Evolutionary conservation across 2,888 invertebrate genomes (phyloP), one percentile per base, ranked within the genome.

Genomic region (Leucania comma): DNA sequence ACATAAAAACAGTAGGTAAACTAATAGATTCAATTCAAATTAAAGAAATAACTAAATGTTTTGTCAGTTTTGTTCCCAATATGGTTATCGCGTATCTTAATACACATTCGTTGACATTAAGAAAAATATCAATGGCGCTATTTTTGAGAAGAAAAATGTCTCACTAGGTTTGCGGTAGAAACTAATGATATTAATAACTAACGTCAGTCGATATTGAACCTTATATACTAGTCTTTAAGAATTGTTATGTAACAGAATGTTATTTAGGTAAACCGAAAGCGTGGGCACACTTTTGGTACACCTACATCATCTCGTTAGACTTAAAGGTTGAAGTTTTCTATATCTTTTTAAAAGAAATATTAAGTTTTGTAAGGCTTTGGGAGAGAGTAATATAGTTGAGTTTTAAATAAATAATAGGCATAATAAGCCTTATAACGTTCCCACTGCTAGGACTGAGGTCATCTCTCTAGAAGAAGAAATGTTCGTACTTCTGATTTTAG

Each of bases 71-170:
- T 35, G 61, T 51, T 62, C 67, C 66, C 0, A 57, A 53, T 42
- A 69, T 17, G 69, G 82, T 53, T 68, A 75, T 82, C 85, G 20
- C 38, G 46, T 54, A 74, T 60, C 67, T 60, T 69, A 68, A 68
- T 65, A 71, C 38, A 38, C 60, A 68, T 58, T 42, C 60, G 73
- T 65, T 67, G 74, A 74, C 68, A 57, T 64, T 53, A 56, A 68
- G 60, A 72, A n/a, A 72, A 58, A 70, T 67, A 68, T 68, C 48
- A 68, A 53, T 62, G 59, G 42, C 12, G 46, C 22, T 63, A 50
- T 63, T 84, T 84, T 71, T 68, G 17, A 73, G 73, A 82, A 79
- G n/a, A 71, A 66, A 29, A 57, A 62, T 56, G 74, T 57, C 51
- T 85, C 72, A 82, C 60, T 63, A 14, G 35, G 26, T 38, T 64